These are phyloP conservation scores for Centropus unirufus DNA, from an alignment of 2,113 vertebrate genomes.

Conservation along the genomic window DNA sequence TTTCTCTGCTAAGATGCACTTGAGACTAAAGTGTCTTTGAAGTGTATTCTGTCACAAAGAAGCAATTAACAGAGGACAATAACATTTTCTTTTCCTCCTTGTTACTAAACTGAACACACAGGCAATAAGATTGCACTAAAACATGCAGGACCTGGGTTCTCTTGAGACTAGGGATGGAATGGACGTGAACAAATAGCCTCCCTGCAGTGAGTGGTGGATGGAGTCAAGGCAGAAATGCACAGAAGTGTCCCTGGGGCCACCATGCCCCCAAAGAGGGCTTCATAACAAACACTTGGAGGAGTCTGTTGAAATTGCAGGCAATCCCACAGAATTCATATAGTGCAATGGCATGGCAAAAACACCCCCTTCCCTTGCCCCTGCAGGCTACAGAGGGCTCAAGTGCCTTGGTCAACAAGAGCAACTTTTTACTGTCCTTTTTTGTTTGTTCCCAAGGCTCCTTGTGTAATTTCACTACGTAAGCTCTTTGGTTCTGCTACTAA, in stretches of 20 bases:
- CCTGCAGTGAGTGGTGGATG: accelerated
- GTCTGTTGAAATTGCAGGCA: not conserved
- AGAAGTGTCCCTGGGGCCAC: not conserved
- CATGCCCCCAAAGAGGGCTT: not conserved
- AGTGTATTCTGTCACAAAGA: conserved; percentile 46
- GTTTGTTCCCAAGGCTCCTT: accelerated
- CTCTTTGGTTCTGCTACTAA: not conserved
- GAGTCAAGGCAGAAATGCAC: not conserved
- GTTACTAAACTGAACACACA: not conserved
- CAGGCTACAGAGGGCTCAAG: not conserved
- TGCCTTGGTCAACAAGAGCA: not conserved
- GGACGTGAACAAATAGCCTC: not conserved
- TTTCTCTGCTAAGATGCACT: conserved; percentile 41
- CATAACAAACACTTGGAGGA: not conserved
- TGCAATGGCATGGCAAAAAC: not conserved
- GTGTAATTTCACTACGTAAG: not conserved
- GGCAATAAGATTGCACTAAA: not conserved
- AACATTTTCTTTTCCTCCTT: not conserved
- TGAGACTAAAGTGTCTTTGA: conserved; percentile 54
- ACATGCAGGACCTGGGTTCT: accelerated
- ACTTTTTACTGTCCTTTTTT: not conserved
- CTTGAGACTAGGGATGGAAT: accelerated
- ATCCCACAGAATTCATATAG: accelerated
- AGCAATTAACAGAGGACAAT: conserved; percentile 58
- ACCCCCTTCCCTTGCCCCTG: not conserved